These are phyloP conservation scores for Oasisia sp. DNA, from an alignment of 2,888 invertebrate genomes.

Conservation along the genomic window DNA sequence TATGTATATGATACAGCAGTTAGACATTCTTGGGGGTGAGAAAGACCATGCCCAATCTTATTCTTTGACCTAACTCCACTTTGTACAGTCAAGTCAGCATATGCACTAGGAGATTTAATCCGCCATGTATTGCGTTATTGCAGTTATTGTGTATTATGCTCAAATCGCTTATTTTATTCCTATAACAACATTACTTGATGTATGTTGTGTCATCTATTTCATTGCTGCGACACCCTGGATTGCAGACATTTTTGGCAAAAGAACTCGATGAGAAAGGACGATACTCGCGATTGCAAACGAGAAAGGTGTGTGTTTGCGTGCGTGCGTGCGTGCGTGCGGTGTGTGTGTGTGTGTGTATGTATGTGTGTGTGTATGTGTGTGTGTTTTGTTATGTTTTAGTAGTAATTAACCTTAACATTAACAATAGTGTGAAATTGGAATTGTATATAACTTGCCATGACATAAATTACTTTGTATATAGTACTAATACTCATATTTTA, in stretches of 20 bases:
- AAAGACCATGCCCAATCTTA: too few relatives aligned
- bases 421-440: background rate
- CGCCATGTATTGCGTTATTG: too few relatives aligned
- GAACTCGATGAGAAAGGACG: background rate
- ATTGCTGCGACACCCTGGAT: background rate
- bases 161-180: background rate
- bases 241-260: background rate
- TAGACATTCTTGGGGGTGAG: too few relatives aligned
- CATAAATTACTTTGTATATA: background rate
- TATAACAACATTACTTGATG: background rate
- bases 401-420: too few relatives aligned
- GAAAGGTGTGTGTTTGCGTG: background rate
- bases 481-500: background rate
- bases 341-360: too few relatives aligned
- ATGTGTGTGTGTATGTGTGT: too few relatives aligned
- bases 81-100: too few relatives aligned
- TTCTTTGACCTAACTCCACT: too few relatives aligned
- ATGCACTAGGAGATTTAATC: too few relatives aligned
- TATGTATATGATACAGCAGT: too few relatives aligned
- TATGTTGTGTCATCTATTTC: background rate
- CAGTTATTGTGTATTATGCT: background rate
- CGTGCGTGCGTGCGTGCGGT: too few relatives aligned
- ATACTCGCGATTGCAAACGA: background rate
- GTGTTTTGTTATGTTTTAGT: background rate
- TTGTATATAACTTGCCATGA: background rate